Evolutionary conservation across 2,113 vertebrate species (phyloP).

Genomic region (Alouatta palliata): DNA sequence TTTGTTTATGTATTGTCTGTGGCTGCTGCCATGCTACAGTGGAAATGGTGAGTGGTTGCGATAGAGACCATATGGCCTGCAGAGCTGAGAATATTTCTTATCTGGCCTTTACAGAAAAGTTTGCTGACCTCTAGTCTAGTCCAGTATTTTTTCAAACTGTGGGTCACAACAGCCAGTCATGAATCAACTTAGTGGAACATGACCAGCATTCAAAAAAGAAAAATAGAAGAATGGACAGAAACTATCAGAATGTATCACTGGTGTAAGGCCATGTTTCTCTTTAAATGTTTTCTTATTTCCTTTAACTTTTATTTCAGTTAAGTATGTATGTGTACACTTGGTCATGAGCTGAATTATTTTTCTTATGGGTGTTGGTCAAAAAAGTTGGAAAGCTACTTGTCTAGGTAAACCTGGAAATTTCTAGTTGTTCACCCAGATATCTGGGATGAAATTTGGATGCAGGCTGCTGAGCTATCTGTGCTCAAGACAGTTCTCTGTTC

Average conservation of each 20-base stretch:
- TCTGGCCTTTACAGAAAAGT: slow-evolving; percentile 32
- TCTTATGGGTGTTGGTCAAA: neutral
- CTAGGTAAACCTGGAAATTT: neutral
- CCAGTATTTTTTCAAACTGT: slow-evolving; percentile 28
- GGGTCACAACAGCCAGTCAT: slow-evolving; percentile 22
- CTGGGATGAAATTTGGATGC: neutral
- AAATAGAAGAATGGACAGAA: neutral
- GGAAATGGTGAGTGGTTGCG: neutral
- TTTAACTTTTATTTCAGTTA: neutral
- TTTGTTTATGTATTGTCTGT: neutral
- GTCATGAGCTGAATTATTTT: neutral
- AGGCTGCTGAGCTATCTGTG: neutral
- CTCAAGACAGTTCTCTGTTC: neutral
- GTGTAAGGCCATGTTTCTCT: neutral
- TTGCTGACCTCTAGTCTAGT: neutral
- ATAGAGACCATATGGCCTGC: neutral
- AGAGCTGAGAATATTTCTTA: slow-evolving; percentile 10
- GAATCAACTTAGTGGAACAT: slow-evolving; percentile 9
- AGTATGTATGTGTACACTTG: neutral
- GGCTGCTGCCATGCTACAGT: neutral
- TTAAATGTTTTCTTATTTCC: neutral
- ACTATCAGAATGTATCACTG: neutral
- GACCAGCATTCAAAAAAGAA: neutral
- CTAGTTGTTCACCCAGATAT: neutral
- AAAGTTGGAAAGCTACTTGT: neutral